phyloP scores from a whole-genome alignment of 1,140 invertebrate genomes.

The Phocides pigmalion region DNA sequence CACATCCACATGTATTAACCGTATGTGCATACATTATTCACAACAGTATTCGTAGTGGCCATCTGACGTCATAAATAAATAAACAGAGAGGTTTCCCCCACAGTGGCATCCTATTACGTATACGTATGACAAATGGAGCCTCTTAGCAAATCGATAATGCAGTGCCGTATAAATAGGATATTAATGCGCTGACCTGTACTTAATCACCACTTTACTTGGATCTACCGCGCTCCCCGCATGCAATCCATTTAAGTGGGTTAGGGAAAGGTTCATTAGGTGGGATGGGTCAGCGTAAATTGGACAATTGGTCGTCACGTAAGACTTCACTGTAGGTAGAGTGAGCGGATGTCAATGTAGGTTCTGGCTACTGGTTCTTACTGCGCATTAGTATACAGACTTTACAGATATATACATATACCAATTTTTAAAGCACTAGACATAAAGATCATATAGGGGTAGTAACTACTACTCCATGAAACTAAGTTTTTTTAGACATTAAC shows the following conservation, averaged over 20 bases:
- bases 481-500: too few relatives aligned
- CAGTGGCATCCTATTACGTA: conserved; percentile 37
- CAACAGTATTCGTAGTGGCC: too few relatives aligned
- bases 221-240: conserved; percentile 2
- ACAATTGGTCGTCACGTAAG: conserved; percentile 16
- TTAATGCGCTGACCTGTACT: conserved; percentile 43
- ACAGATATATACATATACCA: too few relatives aligned
- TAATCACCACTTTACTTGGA: conserved; percentile 4
- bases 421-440: too few relatives aligned
- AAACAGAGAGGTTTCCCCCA: background rate
- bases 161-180: conserved; percentile 51
- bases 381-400: too few relatives aligned
- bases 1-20: too few relatives aligned
- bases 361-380: background rate
- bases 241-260: background rate
- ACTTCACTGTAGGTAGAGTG: background rate
- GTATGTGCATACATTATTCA: too few relatives aligned
- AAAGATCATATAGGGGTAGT: too few relatives aligned
- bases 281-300: conserved; percentile 19
- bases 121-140: conserved; percentile 39
- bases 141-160: conserved; percentile 45
- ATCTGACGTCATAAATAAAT: background rate
- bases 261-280: conserved; percentile 7
- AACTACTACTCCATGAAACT: too few relatives aligned
- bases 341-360: background rate